These are phyloP conservation scores for Schrankia costaestrigalis DNA, from an alignment of 2,888 invertebrate species.

Conservation along the genomic window DNA sequence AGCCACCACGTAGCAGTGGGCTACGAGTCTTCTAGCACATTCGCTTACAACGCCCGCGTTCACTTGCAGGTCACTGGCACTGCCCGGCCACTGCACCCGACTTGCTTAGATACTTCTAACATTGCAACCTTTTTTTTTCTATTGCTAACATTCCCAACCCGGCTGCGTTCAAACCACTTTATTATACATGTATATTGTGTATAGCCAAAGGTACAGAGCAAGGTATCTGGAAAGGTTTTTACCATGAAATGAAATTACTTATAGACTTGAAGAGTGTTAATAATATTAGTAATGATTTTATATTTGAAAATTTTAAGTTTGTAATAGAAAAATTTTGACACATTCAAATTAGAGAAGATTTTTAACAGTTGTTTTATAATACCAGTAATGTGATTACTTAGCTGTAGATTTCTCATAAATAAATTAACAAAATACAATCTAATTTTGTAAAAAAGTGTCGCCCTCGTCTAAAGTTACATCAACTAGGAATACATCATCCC, in stretches of 20 bases:
- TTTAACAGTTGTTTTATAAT: too few species aligned
- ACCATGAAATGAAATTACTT: constrained; percentile 7
- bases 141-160: constrained; percentile 67
- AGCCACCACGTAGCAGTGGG: constrained; percentile 51
- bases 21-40: constrained; percentile 52
- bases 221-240: constrained; percentile 19
- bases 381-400: too few species aligned
- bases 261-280: too few species aligned
- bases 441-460: too few species aligned
- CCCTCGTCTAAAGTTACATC: too few species aligned
- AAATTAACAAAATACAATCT: too few species aligned
- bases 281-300: too few species aligned
- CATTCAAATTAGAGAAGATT: too few species aligned
- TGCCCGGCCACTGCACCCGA: constrained; percentile 72
- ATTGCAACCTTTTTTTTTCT: constrained; percentile 73
- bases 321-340: too few species aligned
- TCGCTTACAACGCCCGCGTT: constrained; percentile 35
- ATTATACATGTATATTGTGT: constrained; percentile 24
- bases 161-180: constrained; percentile 48
- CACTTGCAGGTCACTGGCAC: constrained; percentile 74
- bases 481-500: too few species aligned
- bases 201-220: constrained; percentile 12
- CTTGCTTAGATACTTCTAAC: constrained; percentile 78
- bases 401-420: too few species aligned
- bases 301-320: too few species aligned